Evolutionary conservation across 2,113 vertebrate species (phyloP), one percentile per base, ranked within the genome.

Genomic region (Struthio camelus): DNA sequence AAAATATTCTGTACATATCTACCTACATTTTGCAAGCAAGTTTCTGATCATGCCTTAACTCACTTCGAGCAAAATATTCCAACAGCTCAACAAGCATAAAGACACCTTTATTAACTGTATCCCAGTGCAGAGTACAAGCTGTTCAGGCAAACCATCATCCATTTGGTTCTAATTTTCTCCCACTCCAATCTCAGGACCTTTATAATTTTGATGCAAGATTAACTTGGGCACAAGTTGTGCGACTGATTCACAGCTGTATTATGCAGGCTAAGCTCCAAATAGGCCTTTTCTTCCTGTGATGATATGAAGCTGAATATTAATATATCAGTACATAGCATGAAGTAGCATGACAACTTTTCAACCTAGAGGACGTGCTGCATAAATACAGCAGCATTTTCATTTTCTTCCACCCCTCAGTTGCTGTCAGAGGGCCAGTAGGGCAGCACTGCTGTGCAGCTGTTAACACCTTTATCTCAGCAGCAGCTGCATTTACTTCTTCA

Each of bases 191-290:
- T 75, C 53, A 53, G 40, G 53, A 59, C 78, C 53, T 42, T 6
- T 38, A 36, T 71, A 75, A 22, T 78, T 65, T 34, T 15, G 46
- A 18, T 48, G 78, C 27, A 10, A 51, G 48, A 64, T 70, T n/a
- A 79, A 20, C 32, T 12, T 1, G 0, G 28, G 17, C 30, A 42
- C 53, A 58, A 53, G 15, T 11, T 3, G 53, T 28, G 42, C 32
- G 3, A 1, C 51, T 50, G 70, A 56, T 22, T 62, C 64, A 44
- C 18, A 0, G 19, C 0, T 22, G 23, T 3, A 25, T 20, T 62
- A 6, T 50, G 53, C 65, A 69, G 81, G 40, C 51, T 79, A 64
- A 73, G 51, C 11, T 36, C 16, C 69, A 32, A 46, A 28, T 27
- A 51, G 11, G 44, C n/a, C 28, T 51, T 34, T 30, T 18, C 48